Evolutionary conservation across 2,113 vertebrate species (phyloP).

Genomic region (Nicator chloris): DNA sequence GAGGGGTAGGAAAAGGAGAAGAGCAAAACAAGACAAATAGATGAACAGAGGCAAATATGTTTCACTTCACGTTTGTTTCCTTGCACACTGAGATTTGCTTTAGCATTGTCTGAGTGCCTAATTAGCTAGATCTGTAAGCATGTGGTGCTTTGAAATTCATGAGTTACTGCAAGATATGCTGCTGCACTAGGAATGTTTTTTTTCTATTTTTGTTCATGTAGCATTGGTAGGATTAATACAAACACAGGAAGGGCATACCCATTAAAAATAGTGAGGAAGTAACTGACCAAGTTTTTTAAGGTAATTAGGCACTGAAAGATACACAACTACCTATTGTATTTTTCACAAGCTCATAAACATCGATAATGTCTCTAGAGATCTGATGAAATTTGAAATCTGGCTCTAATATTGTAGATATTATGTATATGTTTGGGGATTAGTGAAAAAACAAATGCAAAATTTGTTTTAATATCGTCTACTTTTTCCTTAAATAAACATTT

Average conservation of each 20-base stretch:
- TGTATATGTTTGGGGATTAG: not conserved
- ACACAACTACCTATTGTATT: accelerated
- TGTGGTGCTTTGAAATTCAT: not conserved
- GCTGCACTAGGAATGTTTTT: not conserved
- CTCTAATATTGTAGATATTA: not conserved
- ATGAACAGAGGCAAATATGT: not conserved
- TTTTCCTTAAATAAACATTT: not conserved
- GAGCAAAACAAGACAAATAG: conserved; percentile 27
- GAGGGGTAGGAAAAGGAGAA: not conserved
- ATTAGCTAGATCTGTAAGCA: conserved; percentile 25
- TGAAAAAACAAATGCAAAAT: not conserved
- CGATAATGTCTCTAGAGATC: not conserved
- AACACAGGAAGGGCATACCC: not conserved
- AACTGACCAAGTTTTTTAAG: not conserved
- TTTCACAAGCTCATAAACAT: not conserved
- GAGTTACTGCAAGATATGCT: not conserved
- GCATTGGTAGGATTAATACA: not conserved
- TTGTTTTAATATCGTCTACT: not conserved
- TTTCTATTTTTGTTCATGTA: not conserved
- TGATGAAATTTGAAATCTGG: not conserved
- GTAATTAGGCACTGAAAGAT: not conserved
- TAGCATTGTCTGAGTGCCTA: conserved; percentile 13
- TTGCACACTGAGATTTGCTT: conserved; percentile 21
- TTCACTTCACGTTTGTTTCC: conserved; percentile 22
- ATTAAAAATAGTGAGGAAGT: not conserved